phyloP scores from a whole-genome alignment of 2,797 vertebrate species.

The Sebastes iracundus region DNA sequence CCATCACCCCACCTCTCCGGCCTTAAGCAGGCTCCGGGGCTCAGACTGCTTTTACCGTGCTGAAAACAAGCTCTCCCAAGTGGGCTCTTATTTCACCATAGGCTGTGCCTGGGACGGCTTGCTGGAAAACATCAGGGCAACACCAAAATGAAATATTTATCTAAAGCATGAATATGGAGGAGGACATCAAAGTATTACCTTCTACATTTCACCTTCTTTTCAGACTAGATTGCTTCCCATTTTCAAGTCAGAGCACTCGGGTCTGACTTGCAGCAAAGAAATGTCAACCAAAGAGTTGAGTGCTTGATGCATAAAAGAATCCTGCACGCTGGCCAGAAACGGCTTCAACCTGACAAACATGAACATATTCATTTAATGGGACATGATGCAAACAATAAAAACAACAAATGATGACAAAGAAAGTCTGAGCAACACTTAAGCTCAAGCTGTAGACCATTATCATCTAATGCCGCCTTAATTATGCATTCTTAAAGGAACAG shows the following conservation, averaged over 20 bases:
- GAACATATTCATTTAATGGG: background rate
- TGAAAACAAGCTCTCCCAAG: constrained; percentile 55
- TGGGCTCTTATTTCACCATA: constrained; percentile 33
- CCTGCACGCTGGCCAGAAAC: background rate
- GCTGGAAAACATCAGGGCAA: constrained; percentile 27
- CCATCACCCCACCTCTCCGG: constrained; percentile 1
- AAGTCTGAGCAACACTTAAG: background rate
- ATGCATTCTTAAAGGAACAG: too few species aligned
- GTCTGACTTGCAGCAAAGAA: background rate
- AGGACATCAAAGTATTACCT: constrained; percentile 19
- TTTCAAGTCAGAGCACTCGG: background rate
- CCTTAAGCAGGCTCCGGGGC: constrained; percentile 24
- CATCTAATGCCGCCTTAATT: background rate
- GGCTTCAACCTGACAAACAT: background rate
- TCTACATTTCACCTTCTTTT: constrained; percentile 11
- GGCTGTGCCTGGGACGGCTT: constrained; percentile 15
- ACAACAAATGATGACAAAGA: background rate
- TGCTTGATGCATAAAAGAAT: background rate
- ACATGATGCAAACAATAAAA: background rate
- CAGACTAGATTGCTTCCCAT: background rate
- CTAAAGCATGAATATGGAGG: constrained; percentile 29
- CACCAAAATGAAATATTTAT: constrained; percentile 55
- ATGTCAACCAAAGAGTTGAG: background rate
- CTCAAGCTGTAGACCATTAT: background rate
- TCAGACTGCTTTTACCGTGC: constrained; percentile 19